These are phyloP conservation scores for Forbesichthys papilliferus DNA, from an alignment of 2,113 vertebrate species.

Conservation along the genomic window DNA sequence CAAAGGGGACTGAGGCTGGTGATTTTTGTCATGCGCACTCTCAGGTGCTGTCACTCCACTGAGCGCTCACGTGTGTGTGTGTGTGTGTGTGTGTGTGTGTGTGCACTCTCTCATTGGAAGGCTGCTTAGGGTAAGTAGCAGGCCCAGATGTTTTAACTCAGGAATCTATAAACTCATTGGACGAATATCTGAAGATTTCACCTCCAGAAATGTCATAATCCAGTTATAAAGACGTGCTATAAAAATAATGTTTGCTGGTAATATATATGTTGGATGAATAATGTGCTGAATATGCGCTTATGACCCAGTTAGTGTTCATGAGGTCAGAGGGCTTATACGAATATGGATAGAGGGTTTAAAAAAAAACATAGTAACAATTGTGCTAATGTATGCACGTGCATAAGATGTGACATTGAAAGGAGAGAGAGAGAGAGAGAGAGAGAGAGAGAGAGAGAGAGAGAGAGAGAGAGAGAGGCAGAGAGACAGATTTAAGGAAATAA, in stretches of 20 bases:
- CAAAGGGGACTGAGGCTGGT: constrained; percentile 46
- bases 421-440: constrained; percentile 31
- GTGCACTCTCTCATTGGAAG: constrained; percentile 29
- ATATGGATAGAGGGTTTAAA: not conserved
- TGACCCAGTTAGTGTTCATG: constrained; percentile 44
- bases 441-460: constrained; percentile 31
- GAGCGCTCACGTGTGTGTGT: not conserved
- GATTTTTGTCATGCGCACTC: constrained; percentile 17
- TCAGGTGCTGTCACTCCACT: constrained; percentile 49
- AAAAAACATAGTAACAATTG: no score
- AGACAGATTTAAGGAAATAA: constrained; percentile 14
- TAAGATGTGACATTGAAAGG: not conserved
- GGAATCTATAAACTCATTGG: constrained; percentile 59
- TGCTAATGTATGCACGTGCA: no score
- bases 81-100: not conserved
- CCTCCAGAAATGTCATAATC: constrained; percentile 46
- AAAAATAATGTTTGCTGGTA: constrained; percentile 20
- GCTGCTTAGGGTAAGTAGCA: constrained; percentile 40
- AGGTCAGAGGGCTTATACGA: constrained; percentile 2
- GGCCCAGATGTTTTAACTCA: constrained; percentile 66
- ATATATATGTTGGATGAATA: constrained; percentile 6
- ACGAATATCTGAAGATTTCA: constrained; percentile 58
- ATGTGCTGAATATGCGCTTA: constrained; percentile 22
- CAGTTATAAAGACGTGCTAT: constrained; percentile 30
- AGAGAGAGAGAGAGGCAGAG: not conserved